These are phyloP conservation scores for Arvicanthis niloticus DNA, from an alignment of 2,113 vertebrate species.

Conservation along the genomic window DNA sequence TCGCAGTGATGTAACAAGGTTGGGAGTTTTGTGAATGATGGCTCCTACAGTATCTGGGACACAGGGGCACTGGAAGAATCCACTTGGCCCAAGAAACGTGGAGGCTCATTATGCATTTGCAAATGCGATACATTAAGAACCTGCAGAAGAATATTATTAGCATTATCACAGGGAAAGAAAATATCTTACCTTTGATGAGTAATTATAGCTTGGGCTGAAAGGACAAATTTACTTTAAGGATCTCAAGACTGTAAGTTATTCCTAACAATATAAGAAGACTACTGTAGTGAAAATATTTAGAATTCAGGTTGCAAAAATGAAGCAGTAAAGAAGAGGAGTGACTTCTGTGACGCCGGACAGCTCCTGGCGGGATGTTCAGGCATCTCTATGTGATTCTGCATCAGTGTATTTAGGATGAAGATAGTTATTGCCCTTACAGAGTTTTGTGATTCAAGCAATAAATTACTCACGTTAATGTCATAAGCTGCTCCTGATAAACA, in stretches of 20 bases:
- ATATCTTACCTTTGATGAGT: constrained; percentile 20
- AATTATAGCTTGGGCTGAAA: constrained; percentile 16
- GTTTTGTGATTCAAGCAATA: constrained; percentile 57
- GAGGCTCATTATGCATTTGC: constrained; percentile 46
- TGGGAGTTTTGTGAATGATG: neutral
- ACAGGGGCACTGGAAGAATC: neutral
- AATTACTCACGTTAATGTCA: constrained; percentile 17
- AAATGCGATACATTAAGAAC: neutral
- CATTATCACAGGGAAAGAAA: neutral
- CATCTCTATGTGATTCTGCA: neutral
- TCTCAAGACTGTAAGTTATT: constrained; percentile 9
- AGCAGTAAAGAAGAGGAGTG: neutral
- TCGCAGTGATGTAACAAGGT: neutral
- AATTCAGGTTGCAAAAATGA: constrained; percentile 16
- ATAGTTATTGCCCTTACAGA: constrained; percentile 20
- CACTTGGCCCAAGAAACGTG: neutral
- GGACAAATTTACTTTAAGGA: constrained; percentile 36
- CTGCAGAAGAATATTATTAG: neutral
- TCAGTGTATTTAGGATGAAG: neutral
- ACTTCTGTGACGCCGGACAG: neutral
- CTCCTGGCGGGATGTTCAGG: neutral
- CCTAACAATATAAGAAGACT: constrained; percentile 22
- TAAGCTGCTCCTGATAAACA: constrained; percentile 7
- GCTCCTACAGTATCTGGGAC: neutral
- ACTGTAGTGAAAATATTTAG: constrained; percentile 12